Evolutionary conservation across 2,888 invertebrate genomes (phyloP).

Genomic region (Eupithecia exiguata): DNA sequence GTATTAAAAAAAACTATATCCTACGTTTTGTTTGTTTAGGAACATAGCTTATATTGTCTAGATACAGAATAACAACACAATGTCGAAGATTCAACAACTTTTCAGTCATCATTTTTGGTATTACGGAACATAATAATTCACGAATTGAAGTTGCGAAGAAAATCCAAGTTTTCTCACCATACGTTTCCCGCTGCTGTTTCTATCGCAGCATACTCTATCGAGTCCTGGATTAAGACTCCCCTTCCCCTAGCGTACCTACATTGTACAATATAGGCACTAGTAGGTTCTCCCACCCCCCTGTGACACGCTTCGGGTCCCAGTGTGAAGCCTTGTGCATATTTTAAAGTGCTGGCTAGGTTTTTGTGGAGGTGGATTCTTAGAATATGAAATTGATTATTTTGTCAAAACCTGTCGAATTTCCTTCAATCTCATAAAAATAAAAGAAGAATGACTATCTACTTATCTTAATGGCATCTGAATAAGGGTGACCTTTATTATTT

Average conservation of each 20-base stretch:
- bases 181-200: neutral
- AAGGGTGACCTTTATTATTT: too few species aligned
- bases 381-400: neutral
- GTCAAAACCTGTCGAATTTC: neutral
- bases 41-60: too few species aligned
- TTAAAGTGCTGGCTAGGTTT: conserved; percentile 37
- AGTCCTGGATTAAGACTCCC: conserved; percentile 19
- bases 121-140: too few species aligned
- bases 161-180: neutral
- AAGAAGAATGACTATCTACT: too few species aligned
- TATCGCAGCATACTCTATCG: conserved; percentile 1
- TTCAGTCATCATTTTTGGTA: too few species aligned
- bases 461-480: too few species aligned
- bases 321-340: conserved; percentile 43
- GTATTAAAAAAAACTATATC: too few species aligned
- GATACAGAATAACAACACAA: too few species aligned
- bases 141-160: too few species aligned
- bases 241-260: conserved; percentile 11
- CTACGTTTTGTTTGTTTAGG: too few species aligned
- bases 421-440: too few species aligned
- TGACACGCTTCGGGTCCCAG: conserved; percentile 37
- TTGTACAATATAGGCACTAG: conserved; percentile 13
- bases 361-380: conserved; percentile 25
- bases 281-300: conserved; percentile 22
- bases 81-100: too few species aligned